These are phyloP conservation scores for Yponomeuta evonymella DNA, from an alignment of 2,888 invertebrate genomes.

Conservation along the genomic window DNA sequence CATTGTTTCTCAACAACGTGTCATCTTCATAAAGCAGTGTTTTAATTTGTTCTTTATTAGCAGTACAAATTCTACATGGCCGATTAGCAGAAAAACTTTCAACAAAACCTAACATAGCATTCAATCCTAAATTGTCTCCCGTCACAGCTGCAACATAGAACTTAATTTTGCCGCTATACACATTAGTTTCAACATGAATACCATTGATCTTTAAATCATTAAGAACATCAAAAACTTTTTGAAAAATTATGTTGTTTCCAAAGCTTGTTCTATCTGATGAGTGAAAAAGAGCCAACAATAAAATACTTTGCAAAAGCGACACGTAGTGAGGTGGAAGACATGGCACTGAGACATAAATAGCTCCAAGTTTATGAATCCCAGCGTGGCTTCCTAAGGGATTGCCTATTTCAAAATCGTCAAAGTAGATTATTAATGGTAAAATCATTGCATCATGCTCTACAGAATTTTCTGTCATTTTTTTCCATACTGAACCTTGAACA, in stretches of 20 bases:
- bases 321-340: constrained; percentile 14
- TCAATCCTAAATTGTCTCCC: constrained; percentile 23
- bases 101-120: constrained; percentile 19
- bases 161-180: constrained; percentile 8
- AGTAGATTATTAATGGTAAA: constrained; percentile 2
- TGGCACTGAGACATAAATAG: constrained; percentile 6
- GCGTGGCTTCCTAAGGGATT: constrained; percentile 16
- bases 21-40: not conserved
- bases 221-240: constrained; percentile 16
- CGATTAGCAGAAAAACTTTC: constrained; percentile 20
- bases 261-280: constrained; percentile 17
- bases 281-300: constrained; percentile 17
- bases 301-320: constrained; percentile 3
- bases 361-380: constrained; percentile 16
- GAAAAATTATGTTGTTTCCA: constrained; percentile 18
- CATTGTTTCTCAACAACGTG: not conserved
- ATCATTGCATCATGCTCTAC: not conserved
- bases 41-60: constrained; percentile 17
- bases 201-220: constrained; percentile 11
- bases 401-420: constrained; percentile 15
- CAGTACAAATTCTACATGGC: constrained; percentile 25
- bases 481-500: constrained; percentile 18
- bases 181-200: not conserved
- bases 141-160: constrained; percentile 19
- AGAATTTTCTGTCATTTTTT: constrained; percentile 13